Conservation (phyloP, 1,140 invertebrate species). For the Vanessa tameamea region DNA sequence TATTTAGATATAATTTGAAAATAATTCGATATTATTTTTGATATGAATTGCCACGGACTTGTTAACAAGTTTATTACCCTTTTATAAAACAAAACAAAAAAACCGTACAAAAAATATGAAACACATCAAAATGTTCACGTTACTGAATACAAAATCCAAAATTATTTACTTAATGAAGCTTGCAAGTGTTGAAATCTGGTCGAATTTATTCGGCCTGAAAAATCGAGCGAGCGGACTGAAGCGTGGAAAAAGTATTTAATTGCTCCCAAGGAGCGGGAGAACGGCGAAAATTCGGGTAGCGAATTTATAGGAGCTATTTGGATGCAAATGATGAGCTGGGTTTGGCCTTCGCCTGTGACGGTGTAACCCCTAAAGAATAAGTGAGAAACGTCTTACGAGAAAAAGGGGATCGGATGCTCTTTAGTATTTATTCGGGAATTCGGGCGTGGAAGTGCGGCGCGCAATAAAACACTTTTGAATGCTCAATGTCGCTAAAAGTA, state of each 20-base stretch:
- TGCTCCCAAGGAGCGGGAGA: slow-evolving; percentile 70
- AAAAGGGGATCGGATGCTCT: slow-evolving; percentile 61
- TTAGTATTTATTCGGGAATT: slow-evolving; percentile 56
- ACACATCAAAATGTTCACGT: background rate
- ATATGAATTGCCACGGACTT: too few relatives aligned
- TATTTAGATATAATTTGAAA: too few relatives aligned
- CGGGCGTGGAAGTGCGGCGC: slow-evolving; percentile 45
- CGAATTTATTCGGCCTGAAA: slow-evolving; percentile 65
- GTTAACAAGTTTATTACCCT: background rate
- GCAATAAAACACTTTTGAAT: slow-evolving; percentile 54
- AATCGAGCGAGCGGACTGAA: slow-evolving; percentile 51
- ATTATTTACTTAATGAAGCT: slow-evolving; percentile 67
- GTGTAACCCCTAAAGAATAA: slow-evolving; percentile 73
- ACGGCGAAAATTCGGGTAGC: slow-evolving; percentile 76
- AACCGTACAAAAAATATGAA: background rate
- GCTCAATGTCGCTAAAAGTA: slow-evolving; percentile 45
- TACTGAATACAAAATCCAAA: slow-evolving; percentile 35
- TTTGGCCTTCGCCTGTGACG: slow-evolving; percentile 57
- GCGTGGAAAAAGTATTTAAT: slow-evolving; percentile 75
- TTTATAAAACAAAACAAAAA: background rate
- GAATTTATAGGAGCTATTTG: slow-evolving; percentile 79
- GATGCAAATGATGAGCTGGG: slow-evolving; percentile 76
- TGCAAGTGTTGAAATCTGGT: slow-evolving; percentile 61
- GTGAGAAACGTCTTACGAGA: slow-evolving; percentile 71
- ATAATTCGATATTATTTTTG: too few relatives aligned